Evolutionary conservation across 2,888 invertebrate genomes (phyloP).

Genomic region (Oegoconia quadripuncta): DNA sequence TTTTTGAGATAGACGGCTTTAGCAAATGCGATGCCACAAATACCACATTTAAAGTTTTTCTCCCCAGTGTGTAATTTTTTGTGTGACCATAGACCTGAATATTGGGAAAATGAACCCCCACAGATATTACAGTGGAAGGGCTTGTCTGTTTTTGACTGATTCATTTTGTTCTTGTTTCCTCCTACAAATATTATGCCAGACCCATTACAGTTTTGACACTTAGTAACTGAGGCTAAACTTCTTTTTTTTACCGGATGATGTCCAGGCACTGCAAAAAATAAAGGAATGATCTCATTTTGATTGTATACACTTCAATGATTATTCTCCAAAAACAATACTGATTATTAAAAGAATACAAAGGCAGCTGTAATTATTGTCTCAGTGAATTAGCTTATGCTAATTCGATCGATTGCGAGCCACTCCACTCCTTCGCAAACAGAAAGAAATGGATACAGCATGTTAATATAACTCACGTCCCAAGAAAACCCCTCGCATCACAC

Average conservation of each 20-base stretch:
- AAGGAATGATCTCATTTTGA: too few species aligned
- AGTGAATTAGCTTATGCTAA: too few species aligned
- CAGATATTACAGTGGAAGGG: slow-evolving; percentile 94
- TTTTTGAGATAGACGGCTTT: slow-evolving; percentile 95
- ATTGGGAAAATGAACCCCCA: slow-evolving; percentile 89
- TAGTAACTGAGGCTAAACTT: slow-evolving; percentile 89
- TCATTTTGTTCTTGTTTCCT: slow-evolving; percentile 80
- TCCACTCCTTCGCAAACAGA: too few species aligned
- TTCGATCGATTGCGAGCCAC: too few species aligned
- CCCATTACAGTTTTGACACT: slow-evolving; percentile 93
- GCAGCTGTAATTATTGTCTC: too few species aligned
- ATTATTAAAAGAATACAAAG: too few species aligned
- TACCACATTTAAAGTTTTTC: slow-evolving; percentile 93
- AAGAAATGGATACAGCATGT: too few species aligned
- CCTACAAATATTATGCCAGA: slow-evolving; percentile 91
- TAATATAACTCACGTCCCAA: too few species aligned
- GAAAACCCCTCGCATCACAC: too few species aligned
- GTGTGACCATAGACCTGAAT: slow-evolving; percentile 93
- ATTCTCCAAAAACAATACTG: too few species aligned
- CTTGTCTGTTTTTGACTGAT: slow-evolving; percentile 83
- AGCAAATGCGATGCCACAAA: slow-evolving; percentile 92
- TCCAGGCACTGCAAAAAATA: slow-evolving; percentile 59
- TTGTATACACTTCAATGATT: too few species aligned
- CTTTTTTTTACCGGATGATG: slow-evolving; percentile 91
- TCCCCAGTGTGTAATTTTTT: slow-evolving; percentile 90